These are phyloP conservation scores for Drosophila subobscura DNA, from an alignment of 1,140 invertebrate genomes.

Conservation along the genomic window DNA sequence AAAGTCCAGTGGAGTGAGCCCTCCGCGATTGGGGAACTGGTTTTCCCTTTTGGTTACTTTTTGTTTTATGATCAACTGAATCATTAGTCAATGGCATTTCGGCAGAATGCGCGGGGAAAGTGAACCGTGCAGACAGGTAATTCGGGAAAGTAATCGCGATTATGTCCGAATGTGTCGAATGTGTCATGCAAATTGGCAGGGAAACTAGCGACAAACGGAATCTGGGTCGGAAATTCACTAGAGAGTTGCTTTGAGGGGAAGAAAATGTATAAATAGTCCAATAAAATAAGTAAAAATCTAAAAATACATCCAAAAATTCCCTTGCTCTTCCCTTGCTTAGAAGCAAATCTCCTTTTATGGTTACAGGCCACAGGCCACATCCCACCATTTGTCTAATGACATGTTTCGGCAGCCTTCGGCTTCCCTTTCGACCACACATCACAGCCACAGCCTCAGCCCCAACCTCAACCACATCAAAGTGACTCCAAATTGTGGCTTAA, in stretches of 20 bases:
- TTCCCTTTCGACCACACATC: conserved; percentile 53
- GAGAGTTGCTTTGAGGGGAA: too few relatives aligned
- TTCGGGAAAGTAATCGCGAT: conserved; percentile 54
- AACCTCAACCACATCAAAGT: conserved; percentile 35
- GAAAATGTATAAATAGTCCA: too few relatives aligned
- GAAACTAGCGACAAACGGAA: too few relatives aligned
- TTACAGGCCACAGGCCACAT: neutral
- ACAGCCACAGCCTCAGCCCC: too few relatives aligned
- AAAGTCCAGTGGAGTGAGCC: conserved; percentile 3
- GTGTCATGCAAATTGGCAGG: conserved; percentile 3
- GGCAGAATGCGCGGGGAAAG: conserved; percentile 57
- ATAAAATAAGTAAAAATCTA: too few relatives aligned
- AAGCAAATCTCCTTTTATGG: conserved; percentile 5
- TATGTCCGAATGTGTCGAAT: conserved; percentile 20
- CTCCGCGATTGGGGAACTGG: conserved; percentile 46
- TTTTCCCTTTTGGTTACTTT: conserved; percentile 40
- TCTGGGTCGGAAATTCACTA: too few relatives aligned
- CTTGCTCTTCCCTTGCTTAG: too few relatives aligned
- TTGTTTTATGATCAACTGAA: conserved; percentile 70
- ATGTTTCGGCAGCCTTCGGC: conserved; percentile 25
- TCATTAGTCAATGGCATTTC: conserved; percentile 65
- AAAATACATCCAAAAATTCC: too few relatives aligned
- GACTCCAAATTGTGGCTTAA: conserved; percentile 48
- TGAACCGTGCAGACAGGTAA: conserved; percentile 53
- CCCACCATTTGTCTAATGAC: conserved; percentile 51